These are phyloP conservation scores for Nephotettix cincticeps DNA, from an alignment of 1,140 invertebrate species.

Conservation along the genomic window DNA sequence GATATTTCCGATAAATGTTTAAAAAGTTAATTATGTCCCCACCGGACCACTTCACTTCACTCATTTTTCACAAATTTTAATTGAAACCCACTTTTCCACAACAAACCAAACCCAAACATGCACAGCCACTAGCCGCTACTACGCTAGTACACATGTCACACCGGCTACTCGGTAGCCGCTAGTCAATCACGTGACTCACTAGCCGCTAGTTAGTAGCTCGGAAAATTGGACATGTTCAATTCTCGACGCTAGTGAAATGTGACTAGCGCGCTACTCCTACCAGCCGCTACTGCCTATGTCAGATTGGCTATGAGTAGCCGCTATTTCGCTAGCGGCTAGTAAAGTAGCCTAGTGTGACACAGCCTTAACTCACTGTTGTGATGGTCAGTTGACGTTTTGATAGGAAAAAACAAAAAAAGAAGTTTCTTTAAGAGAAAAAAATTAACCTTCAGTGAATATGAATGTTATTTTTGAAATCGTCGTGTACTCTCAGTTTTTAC, in stretches of 20 bases:
- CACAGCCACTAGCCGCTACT: background rate
- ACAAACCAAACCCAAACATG: background rate
- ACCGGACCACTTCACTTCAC: background rate
- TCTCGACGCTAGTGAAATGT: background rate
- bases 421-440: no score
- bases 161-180: slow-evolving; percentile 8
- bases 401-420: no score
- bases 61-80: background rate
- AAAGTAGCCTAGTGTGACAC: no score
- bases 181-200: slow-evolving; percentile 14
- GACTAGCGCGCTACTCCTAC: background rate
- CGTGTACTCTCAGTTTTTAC: no score
- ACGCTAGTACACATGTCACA: slow-evolving; percentile 2
- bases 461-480: no score
- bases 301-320: no score
- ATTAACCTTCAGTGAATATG: no score
- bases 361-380: no score
- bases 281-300: slow-evolving; percentile 8
- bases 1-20: slow-evolving; percentile 5
- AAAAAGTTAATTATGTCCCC: background rate
- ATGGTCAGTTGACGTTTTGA: no score
- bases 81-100: background rate
- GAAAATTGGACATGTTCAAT: slow-evolving; percentile 16
- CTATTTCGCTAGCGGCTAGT: no score
- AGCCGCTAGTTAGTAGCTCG: background rate